A percentile compares a stretch with the other conserved stretches of the same genome.
phyloP scores from a whole-genome alignment of 2,888 invertebrate species.

The Molorchus minor region DNA sequence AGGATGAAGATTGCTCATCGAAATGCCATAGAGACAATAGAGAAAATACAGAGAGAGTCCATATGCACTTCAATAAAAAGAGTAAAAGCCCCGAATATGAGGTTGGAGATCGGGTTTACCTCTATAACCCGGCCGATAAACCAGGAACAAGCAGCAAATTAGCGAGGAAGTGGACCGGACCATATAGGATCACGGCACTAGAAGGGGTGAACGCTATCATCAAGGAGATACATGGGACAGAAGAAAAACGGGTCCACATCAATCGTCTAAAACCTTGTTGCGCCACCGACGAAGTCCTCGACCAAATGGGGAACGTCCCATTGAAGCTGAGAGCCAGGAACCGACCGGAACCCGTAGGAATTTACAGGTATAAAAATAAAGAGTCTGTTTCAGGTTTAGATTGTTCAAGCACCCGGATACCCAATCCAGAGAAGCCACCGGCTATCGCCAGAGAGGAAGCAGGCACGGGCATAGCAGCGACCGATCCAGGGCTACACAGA shows the following conservation, averaged over 20 bases:
- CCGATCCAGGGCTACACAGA: no score
- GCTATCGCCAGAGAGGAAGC: no score
- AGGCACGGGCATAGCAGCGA: no score
- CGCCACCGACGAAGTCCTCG: background rate
- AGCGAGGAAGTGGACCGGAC: slow-evolving; percentile 21
- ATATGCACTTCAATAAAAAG: slow-evolving; percentile 22
- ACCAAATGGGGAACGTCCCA: background rate
- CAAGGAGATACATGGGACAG: background rate
- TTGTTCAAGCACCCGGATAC: slow-evolving; percentile 13
- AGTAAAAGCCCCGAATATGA: slow-evolving; percentile 8
- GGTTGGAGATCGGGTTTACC: slow-evolving; percentile 32
- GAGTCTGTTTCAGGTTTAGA: slow-evolving; percentile 21
- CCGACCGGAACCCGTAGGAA: background rate
- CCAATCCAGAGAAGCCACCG: no score
- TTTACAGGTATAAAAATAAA: background rate
- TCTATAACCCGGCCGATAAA: slow-evolving; percentile 25
- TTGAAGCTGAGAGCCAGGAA: background rate
- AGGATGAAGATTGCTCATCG: slow-evolving; percentile 23
- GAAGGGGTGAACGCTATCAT: slow-evolving; percentile 6
- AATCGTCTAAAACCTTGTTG: background rate
- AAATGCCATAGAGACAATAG: slow-evolving; percentile 19
- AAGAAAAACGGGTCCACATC: background rate
- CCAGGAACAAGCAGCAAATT: slow-evolving; percentile 19
- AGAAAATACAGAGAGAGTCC: slow-evolving; percentile 21
- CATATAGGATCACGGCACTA: slow-evolving; percentile 16